A percentile compares a stretch with the other conserved stretches of the same genome.
Evolutionary conservation across 1,140 invertebrate species (phyloP).

Genomic region (Scaptomyza montana): DNA sequence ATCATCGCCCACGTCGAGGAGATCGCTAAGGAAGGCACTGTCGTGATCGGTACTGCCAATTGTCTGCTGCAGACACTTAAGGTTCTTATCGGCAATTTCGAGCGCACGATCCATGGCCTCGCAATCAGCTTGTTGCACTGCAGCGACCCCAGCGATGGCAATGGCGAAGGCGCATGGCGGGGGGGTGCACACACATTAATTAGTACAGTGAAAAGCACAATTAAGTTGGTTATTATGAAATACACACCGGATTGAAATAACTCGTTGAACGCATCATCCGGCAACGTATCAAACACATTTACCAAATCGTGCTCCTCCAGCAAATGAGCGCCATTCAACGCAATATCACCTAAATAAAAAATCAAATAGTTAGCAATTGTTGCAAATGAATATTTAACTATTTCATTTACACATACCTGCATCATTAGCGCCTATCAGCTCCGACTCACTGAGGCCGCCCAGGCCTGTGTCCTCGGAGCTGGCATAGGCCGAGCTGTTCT

Average conservation of each 20-base stretch:
- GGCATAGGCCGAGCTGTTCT: constrained; percentile 86
- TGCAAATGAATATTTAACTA: no score
- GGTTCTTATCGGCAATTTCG: constrained; percentile 91
- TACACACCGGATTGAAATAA: constrained; percentile 88
- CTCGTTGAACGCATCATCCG: constrained; percentile 95
- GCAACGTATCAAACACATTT: constrained; percentile 94
- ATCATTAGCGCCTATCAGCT: constrained; percentile 84
- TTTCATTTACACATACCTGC: constrained; percentile 54
- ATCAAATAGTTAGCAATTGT: constrained; percentile 4
- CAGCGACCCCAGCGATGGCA: constrained; percentile 15
- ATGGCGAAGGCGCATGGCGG: constrained; percentile 35
- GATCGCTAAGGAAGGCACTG: constrained; percentile 80
- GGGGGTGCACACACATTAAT: constrained; percentile 71
- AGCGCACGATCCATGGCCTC: constrained; percentile 93
- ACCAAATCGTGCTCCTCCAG: constrained; percentile 94
- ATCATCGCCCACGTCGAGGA: constrained; percentile 76
- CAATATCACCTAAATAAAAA: constrained; percentile 75
- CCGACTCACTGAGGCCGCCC: constrained; percentile 85
- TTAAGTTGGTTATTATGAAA: constrained; percentile 64
- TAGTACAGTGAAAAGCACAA: constrained; percentile 72
- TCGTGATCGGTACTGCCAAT: constrained; percentile 86
- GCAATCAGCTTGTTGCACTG: constrained; percentile 91
- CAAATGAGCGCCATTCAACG: constrained; percentile 85
- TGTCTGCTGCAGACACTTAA: constrained; percentile 90
- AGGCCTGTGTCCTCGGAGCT: constrained; percentile 86